phyloP scores from a whole-genome alignment of 1,140 invertebrate genomes.

The Rhopalosiphum maidis region DNA sequence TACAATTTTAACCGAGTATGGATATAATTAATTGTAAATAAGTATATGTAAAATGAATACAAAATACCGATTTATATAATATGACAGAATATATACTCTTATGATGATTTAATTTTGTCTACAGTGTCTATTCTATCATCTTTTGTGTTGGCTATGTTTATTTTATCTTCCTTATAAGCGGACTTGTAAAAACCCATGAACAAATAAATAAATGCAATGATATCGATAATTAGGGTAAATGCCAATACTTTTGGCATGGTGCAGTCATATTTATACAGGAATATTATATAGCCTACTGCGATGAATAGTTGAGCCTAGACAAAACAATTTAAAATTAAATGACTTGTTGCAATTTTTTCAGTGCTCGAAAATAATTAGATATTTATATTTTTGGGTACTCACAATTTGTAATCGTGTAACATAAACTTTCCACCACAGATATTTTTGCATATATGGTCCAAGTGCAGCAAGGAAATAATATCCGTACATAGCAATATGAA shows the following conservation, averaged over 20 bases:
- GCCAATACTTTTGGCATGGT: neutral
- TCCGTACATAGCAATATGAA: constrained; percentile 67
- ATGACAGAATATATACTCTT: neutral
- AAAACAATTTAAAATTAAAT: constrained; percentile 5
- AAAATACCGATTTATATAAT: neutral
- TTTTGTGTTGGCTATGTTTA: neutral
- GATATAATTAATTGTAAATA: neutral
- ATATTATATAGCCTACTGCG: neutral
- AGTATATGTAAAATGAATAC: neutral
- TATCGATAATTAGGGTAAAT: neutral
- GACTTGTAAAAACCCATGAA: neutral
- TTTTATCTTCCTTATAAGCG: neutral
- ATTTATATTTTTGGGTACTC: constrained; percentile 60
- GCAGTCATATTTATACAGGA: neutral
- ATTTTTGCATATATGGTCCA: constrained; percentile 73
- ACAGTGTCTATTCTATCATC: neutral
- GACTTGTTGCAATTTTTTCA: neutral
- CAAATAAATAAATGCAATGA: constrained; percentile 8
- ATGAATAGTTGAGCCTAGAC: constrained; percentile 29
- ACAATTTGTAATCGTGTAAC: constrained; percentile 71
- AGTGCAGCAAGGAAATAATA: constrained; percentile 68
- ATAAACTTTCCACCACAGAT: constrained; percentile 76
- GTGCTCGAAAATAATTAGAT: neutral
- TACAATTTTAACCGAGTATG: neutral
- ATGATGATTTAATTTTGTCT: constrained; percentile 20